Evolutionary conservation across 2,797 vertebrate genomes (phyloP).

Genomic region (Syngnathus rostellatus): DNA sequence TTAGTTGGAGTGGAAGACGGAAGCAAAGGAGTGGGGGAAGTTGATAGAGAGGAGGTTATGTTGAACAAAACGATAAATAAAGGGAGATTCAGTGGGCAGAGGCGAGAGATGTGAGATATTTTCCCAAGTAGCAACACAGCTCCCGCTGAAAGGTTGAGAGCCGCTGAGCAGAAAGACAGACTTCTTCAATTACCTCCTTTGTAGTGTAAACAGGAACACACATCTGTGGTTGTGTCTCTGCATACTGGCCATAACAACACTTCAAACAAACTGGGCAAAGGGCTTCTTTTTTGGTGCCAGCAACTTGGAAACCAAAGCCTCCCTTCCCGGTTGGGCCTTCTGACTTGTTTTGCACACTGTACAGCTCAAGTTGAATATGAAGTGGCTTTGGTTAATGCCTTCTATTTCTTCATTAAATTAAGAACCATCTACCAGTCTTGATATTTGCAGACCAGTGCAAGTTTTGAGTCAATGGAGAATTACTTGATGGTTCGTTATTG

Average conservation of each 20-base stretch:
- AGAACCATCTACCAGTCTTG: neutral
- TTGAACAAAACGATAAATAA: constrained; percentile 22
- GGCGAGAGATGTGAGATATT: constrained; percentile 37
- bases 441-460: neutral
- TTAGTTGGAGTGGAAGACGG: constrained; percentile 19
- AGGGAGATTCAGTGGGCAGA: constrained; percentile 11
- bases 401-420: neutral
- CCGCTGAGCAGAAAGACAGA: constrained; percentile 48
- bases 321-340: neutral
- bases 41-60: constrained; percentile 3
- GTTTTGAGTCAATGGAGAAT: neutral
- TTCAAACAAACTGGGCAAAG: constrained; percentile 20
- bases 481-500: no score
- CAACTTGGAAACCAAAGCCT: neutral
- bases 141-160: constrained; percentile 33
- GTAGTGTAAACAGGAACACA: constrained; percentile 52
- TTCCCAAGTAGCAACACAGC: constrained; percentile 35
- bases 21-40: constrained; percentile 5
- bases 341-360: neutral
- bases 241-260: constrained; percentile 25
- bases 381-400: neutral
- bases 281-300: constrained; percentile 9
- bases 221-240: constrained; percentile 37
- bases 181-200: constrained; percentile 54
- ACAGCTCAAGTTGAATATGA: neutral